phyloP scores from a whole-genome alignment of 2,113 vertebrate species.

The Crotalus helleri region DNA sequence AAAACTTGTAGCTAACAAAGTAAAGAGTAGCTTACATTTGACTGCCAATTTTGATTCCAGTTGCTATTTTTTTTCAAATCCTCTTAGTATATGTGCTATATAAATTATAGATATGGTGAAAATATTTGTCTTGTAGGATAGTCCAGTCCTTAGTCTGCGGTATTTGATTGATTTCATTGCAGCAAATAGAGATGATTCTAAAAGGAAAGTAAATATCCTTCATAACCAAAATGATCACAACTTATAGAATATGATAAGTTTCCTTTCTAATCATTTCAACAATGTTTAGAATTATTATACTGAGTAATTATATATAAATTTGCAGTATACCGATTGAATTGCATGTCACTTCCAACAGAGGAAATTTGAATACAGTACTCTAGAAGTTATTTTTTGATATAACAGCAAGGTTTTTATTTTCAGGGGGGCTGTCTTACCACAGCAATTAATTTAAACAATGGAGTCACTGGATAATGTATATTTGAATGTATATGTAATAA shows the following conservation, averaged over 20 bases:
- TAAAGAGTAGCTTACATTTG: not conserved
- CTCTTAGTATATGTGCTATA: not conserved
- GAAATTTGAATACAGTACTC: not conserved
- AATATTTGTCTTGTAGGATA: not conserved
- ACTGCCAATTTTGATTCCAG: not conserved
- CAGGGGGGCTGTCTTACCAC: not conserved
- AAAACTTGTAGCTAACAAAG: not conserved
- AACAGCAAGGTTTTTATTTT: not conserved
- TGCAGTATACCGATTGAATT: not conserved
- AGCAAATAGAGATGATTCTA: not conserved
- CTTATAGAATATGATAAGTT: not conserved
- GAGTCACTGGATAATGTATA: not conserved
- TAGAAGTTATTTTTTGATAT: not conserved
- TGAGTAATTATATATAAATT: not conserved
- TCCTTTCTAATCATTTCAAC: not conserved
- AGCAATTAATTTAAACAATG: not conserved
- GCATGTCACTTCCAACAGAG: not conserved
- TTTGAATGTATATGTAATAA: not conserved
- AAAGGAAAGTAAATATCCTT: not conserved
- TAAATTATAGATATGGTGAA: not conserved
- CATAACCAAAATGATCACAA: not conserved
- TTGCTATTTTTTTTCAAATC: not conserved
- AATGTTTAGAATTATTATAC: not conserved
- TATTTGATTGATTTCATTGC: not conserved
- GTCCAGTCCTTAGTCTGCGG: not conserved